Base-by-base conservation (phyloP, 2,113 vertebrate genomes). In the Anguilla rostrata region DNA sequence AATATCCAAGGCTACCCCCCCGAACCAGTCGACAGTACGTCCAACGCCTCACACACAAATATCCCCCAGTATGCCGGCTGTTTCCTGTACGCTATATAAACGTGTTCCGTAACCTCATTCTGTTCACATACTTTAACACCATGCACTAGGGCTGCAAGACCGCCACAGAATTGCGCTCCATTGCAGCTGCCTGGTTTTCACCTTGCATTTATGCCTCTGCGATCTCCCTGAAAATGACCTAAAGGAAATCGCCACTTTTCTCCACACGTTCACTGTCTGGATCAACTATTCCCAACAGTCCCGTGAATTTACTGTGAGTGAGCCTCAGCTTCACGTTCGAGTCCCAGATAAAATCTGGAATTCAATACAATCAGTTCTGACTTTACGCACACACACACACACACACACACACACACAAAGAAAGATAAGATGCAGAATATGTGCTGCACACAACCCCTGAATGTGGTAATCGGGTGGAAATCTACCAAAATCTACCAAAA, bases 331-430 rank as follows among this genome's bases (percentile, higher is more conserved):
- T 86, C 82, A 84, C 29, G 90, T 91, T 92, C 90, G 90, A 90
- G 88, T 93, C 93, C 87, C 92, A 56, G 26, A 92, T 85, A 84
- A 87, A 87, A 83, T 88, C 87, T 81, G 90, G 90, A 92, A 94
- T 87, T 86, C 83, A 89, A 91, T 85, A 88, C 87, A 34, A 92
- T 89, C 86, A 91, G 89, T 88, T 26, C 66, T n/a, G n/a, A 63
- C 53, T 39, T 6, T 15, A 83, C 4, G 18, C 22, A 79, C 4
- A 34, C 78, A 86, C 88, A 91, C 88, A 84, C 11, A n/a, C 22
- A 81, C 78, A 60, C 41, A 60, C 78, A 14, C 3, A 56, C 22
- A 16, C 86, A 90, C 81, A 88, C 88, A 87, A 79, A 53, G 49
- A 87, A 79, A 53, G 49, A 53, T 53, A 53, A 12, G 11, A 53